Evolutionary conservation across 2,113 vertebrate genomes (phyloP).

Genomic region (Apteryx mantelli): DNA sequence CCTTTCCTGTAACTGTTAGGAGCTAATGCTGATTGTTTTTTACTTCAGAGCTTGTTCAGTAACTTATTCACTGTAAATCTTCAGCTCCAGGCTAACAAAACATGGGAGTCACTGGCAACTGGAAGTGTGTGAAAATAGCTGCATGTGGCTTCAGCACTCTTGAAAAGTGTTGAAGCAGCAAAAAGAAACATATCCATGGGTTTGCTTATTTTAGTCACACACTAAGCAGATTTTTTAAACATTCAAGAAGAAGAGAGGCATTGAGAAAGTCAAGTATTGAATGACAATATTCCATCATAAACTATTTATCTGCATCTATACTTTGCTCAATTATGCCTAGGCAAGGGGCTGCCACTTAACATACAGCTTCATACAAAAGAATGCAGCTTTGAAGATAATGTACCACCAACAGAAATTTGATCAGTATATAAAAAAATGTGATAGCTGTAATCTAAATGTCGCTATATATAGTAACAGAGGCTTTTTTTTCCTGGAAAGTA

Average conservation of each 20-base stretch:
- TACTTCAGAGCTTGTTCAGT: background rate
- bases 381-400: background rate
- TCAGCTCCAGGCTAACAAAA: background rate
- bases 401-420: background rate
- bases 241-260: background rate
- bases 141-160: background rate
- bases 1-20: background rate
- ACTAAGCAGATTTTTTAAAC: background rate
- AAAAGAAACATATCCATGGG: background rate
- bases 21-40: background rate
- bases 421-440: background rate
- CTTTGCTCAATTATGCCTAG: background rate
- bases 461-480: background rate
- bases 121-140: background rate
- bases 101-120: background rate
- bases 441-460: background rate
- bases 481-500: background rate
- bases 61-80: background rate
- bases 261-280: background rate
- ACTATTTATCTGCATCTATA: background rate
- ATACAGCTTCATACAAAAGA: background rate
- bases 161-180: background rate
- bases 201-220: background rate
- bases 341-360: background rate
- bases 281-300: background rate